Percentiles rank a stretch among this genome's conserved stretches.
Conservation (phyloP, 1,140 invertebrate genomes). For the Solenopsis invicta region DNA sequence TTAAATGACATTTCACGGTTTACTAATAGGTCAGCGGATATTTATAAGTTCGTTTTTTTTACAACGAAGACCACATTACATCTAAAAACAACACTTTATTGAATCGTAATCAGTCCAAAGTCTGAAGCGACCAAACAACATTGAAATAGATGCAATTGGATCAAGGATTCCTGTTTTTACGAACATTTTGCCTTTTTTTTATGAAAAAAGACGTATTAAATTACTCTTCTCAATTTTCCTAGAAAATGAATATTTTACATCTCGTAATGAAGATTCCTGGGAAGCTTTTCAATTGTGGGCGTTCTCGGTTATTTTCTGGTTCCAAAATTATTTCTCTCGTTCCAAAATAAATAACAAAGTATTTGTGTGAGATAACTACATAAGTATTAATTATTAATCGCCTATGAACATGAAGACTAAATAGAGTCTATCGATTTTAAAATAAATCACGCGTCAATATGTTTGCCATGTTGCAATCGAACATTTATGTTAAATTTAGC, state of each 20-base stretch:
- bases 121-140: neutral
- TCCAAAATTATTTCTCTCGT: neutral
- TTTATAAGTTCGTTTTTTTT: constrained; percentile 47
- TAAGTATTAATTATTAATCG: constrained; percentile 7
- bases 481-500: constrained; percentile 8
- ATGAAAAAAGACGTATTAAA: neutral
- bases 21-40: constrained; percentile 47
- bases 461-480: constrained; percentile 9
- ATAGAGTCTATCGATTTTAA: constrained; percentile 13
- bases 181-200: neutral
- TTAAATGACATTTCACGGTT: constrained; percentile 52
- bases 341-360: neutral
- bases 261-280: neutral
- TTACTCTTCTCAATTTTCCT: neutral
- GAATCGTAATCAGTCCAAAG: neutral
- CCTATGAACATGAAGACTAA: neutral
- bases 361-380: neutral
- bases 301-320: neutral
- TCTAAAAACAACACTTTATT: constrained; percentile 33
- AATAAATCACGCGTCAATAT: constrained; percentile 7
- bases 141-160: neutral
- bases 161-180: neutral
- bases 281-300: neutral
- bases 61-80: neutral
- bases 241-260: neutral